Conservation (phyloP, 1,140 invertebrate genomes). For the Leptoteleia sp. region DNA sequence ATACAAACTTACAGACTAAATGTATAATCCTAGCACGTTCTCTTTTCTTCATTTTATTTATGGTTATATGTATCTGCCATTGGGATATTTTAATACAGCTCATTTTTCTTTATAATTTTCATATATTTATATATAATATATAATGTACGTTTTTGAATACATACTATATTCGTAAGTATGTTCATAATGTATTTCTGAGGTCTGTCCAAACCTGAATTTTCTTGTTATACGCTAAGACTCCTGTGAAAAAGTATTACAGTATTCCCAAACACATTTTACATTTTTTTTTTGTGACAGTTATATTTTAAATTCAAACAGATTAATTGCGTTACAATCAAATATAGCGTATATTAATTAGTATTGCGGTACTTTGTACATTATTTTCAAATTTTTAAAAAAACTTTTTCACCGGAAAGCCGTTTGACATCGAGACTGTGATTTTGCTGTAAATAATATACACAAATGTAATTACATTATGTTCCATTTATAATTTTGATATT, state of each 20-base stretch:
- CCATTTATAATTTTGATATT: no score
- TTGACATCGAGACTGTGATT: conserved; percentile 24
- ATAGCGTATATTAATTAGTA: neutral
- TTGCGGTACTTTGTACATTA: conserved; percentile 8
- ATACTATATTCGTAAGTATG: conserved; percentile 73
- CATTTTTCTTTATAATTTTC: conserved; percentile 70
- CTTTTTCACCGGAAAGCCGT: conserved; percentile 40
- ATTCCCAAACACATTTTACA: conserved; percentile 10
- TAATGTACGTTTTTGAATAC: conserved; percentile 71
- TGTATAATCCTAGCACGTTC: conserved; percentile 75
- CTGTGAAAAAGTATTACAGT: conserved; percentile 48
- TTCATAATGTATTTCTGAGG: conserved; percentile 76
- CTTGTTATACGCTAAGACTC: conserved; percentile 68
- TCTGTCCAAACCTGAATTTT: conserved; percentile 80
- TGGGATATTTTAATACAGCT: conserved; percentile 80
- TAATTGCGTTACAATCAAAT: neutral
- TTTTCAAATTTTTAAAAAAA: conserved; percentile 9
- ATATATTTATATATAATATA: conserved; percentile 70
- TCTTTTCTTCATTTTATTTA: conserved; percentile 69
- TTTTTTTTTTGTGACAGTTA: neutral
- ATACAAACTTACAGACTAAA: conserved; percentile 80
- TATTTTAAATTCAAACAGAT: neutral
- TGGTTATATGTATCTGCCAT: conserved; percentile 78
- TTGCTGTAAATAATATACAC: neutral
- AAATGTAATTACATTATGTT: no score